phyloP scores from a whole-genome alignment of 2,888 invertebrate species.

The Ceraclea dissimilis region DNA sequence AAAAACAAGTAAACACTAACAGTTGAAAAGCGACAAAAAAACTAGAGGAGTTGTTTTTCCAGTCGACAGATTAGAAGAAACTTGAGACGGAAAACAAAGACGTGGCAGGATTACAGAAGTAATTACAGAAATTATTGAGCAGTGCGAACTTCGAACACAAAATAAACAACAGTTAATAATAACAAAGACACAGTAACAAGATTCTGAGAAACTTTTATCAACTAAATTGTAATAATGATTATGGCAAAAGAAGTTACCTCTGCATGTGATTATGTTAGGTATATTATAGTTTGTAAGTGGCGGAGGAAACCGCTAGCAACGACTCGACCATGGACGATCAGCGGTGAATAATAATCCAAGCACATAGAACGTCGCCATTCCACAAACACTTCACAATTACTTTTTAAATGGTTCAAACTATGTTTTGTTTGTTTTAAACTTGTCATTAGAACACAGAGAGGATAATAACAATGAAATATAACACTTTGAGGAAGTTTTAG shows the following conservation, averaged over 20 bases:
- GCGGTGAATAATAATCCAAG: slow-evolving; percentile 20
- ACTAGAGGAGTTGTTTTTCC: no score
- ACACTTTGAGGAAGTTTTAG: slow-evolving; percentile 20
- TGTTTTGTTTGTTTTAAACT: slow-evolving; percentile 6
- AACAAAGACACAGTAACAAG: slow-evolving; percentile 5
- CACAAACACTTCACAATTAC: slow-evolving; percentile 11
- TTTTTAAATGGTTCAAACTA: slow-evolving; percentile 2
- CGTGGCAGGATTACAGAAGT: slow-evolving; percentile 9
- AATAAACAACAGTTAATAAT: slow-evolving; percentile 8
- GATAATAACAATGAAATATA: slow-evolving; percentile 1
- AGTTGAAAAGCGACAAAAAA: no score
- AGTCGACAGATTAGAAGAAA: no score
- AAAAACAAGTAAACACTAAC: neutral
- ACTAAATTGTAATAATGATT: neutral
- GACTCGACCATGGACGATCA: slow-evolving; percentile 18
- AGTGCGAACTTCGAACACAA: neutral
- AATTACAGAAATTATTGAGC: slow-evolving; percentile 2
- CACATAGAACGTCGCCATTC: slow-evolving; percentile 22
- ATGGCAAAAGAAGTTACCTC: neutral
- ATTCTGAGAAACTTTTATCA: neutral
- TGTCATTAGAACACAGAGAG: slow-evolving; percentile 8
- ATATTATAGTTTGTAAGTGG: slow-evolving; percentile 8
- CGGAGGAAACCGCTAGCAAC: slow-evolving; percentile 13
- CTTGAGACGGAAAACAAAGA: slow-evolving; percentile 2
- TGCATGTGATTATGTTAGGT: neutral